Base-by-base conservation (phyloP, 2,113 vertebrate species). In the Nymphicus hollandicus region DNA sequence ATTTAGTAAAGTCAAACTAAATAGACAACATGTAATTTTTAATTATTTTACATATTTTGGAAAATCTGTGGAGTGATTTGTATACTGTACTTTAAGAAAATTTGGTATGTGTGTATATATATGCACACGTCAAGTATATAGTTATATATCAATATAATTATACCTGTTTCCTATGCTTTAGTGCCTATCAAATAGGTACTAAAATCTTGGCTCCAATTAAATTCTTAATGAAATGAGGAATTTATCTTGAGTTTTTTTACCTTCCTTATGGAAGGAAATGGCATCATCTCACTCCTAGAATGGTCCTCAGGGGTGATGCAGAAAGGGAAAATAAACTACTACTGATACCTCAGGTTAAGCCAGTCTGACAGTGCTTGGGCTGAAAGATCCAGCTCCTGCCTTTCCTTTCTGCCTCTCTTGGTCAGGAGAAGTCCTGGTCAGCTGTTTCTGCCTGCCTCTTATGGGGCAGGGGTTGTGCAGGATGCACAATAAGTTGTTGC, bases 121-220 rank as follows among this genome's bases (percentile, higher is more conserved):
- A 29, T 0, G 18, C 17, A 25, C 27, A 31, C 2, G 35, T 19
- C 2, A 17, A n/a, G 10, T 39, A 6, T 9, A 6, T 10, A 2
- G 19, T 47, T 66, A 16, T 22, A 11, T 29, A 14, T 28, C 39
- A 78, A 6, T 29, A 14, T 22, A 52, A 84, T 44, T 1, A 35
- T 58, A 58, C 22, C 33, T 58, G 56, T 35, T 58, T 58, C 52
- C 22, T 55, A 2, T 49, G 17, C 41, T 55, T 79, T 73, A 79
- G 10, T 47, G 10, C 22, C 29, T 72, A 31, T 41, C 31, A 65
- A 60, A 41, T 47, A 43, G 41, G 18, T 37, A 84, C 66, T 43
- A n/a, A 61, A 61, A 66, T 49, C 31, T 73, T 61, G 29, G 13
- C 33, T 82, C 23, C 16, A 56, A 2, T 41, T 81, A 61, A 53